These are phyloP conservation scores for Stegophylla sp. DNA, from an alignment of 2,888 invertebrate genomes.

Conservation along the genomic window DNA sequence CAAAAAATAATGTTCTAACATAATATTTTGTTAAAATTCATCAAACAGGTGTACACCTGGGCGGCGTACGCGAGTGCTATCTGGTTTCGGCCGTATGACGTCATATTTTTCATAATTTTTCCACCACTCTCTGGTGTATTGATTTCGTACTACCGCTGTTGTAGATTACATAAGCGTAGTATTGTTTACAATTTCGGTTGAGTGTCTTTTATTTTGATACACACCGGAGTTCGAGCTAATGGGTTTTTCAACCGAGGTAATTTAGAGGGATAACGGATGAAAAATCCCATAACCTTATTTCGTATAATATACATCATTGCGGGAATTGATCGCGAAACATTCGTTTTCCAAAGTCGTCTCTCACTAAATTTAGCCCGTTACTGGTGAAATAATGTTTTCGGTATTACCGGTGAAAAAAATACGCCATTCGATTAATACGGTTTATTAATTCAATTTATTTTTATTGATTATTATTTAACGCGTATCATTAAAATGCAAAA, in stretches of 20 bases:
- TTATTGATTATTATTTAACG: no score
- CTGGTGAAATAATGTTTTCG: no score
- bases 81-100: no score
- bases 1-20: no score
- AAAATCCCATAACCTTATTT: slow-evolving; percentile 5
- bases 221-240: neutral
- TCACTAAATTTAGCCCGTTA: neutral
- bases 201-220: slow-evolving; percentile 6
- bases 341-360: neutral
- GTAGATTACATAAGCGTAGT: neutral
- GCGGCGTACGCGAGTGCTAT: no score
- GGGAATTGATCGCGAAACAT: neutral
- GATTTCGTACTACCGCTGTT: neutral
- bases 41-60: no score
- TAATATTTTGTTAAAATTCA: no score
- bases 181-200: neutral
- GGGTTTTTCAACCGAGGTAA: slow-evolving; percentile 11
- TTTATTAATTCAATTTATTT: no score
- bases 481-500: no score
- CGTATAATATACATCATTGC: neutral
- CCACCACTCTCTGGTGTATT: neutral
- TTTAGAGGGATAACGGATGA: neutral
- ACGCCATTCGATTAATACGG: no score
- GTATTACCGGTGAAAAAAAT: no score
- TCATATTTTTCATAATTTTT: neutral